These are phyloP conservation scores for Drosophila ezoana DNA, from an alignment of 2,888 invertebrate species.

Conservation along the genomic window DNA sequence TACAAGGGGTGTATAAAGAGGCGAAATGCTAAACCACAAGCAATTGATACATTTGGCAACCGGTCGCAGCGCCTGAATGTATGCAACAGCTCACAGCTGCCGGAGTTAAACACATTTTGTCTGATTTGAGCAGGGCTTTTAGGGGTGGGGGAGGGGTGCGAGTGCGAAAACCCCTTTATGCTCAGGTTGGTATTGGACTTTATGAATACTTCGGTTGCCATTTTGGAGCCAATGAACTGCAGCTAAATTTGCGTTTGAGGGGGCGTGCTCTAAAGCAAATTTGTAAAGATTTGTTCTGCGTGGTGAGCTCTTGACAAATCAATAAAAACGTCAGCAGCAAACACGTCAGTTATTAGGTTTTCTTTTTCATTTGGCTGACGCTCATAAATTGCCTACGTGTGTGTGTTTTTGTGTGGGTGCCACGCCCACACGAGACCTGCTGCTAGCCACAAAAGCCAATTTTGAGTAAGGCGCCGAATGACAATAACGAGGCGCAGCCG, in stretches of 20 bases:
- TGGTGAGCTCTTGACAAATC: conserved; percentile 54
- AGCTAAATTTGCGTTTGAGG: neutral
- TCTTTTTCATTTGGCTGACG: conserved; percentile 24
- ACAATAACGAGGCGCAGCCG: conserved; percentile 54
- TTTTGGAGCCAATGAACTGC: conserved; percentile 27
- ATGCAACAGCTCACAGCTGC: conserved; percentile 24
- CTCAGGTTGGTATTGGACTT: neutral
- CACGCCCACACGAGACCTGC: conserved; percentile 7
- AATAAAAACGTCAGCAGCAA: conserved; percentile 69
- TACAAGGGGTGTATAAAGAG: neutral
- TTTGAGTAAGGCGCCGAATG: conserved; percentile 42
- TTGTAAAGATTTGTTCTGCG: conserved; percentile 6
- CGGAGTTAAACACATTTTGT: conserved; percentile 13
- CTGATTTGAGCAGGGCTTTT: neutral
- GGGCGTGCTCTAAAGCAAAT: neutral
- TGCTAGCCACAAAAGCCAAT: conserved; percentile 52
- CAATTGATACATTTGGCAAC: conserved; percentile 18
- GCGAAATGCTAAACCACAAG: conserved; percentile 5
- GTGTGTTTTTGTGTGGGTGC: neutral
- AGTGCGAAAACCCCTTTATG: no score
- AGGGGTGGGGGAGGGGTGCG: no score
- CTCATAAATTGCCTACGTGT: conserved; percentile 39
- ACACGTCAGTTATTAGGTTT: conserved; percentile 66
- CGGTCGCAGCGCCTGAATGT: neutral
- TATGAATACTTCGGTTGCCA: conserved; percentile 29